Base-by-base conservation (phyloP, 2,888 invertebrate species). In the Acanthosepion esculentum region DNA sequence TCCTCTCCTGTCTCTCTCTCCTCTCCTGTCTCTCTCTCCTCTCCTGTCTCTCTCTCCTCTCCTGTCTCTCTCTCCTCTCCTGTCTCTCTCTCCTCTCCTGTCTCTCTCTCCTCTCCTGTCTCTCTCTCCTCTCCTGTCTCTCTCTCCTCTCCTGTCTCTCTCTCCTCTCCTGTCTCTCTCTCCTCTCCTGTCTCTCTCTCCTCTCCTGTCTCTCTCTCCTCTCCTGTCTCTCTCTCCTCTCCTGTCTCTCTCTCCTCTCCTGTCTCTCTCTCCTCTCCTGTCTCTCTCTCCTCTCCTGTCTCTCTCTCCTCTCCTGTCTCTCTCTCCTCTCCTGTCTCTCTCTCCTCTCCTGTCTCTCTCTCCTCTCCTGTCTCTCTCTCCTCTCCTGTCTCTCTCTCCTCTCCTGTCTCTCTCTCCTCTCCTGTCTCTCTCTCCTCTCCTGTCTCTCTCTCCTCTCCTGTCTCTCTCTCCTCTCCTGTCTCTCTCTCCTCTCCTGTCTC, bases 361-460 rank as follows among this genome's bases (percentile, higher is more conserved):
- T n/a, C n/a, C n/a, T n/a, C n/a, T n/a, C n/a, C n/a, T n/a, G n/a
- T n/a, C n/a, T n/a, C n/a, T 41, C 41, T 41, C 41, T 41, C 41
- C 2, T 2, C 2, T 2, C 23, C 8, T 26, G 7, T 64, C 26
- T 26, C 23, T 26, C 7, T 26, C 26, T 64, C 26, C 26, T 1
- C 0, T 26, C 7, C 23, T 26, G 4, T 0, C 7, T 26, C 4
- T 26, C 26, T 64, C 26, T 64, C 8, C 26, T 2, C 2, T 2
- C 2, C 41, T 41, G 1, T 41, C 41, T 41, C 41, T 2, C 41
- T 2, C 0, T 41, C 41, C 2, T 2, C 2, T 1, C 0, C 23
- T 26, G 6, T 7, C 26, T 64, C 23, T 26, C 23, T 64, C 3
- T 26, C 23, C 26, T 7, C 26, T 6, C 26, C 23, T 64, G 4